Conservation (phyloP, 1,140 invertebrate species). For the Radopholus similis region DNA sequence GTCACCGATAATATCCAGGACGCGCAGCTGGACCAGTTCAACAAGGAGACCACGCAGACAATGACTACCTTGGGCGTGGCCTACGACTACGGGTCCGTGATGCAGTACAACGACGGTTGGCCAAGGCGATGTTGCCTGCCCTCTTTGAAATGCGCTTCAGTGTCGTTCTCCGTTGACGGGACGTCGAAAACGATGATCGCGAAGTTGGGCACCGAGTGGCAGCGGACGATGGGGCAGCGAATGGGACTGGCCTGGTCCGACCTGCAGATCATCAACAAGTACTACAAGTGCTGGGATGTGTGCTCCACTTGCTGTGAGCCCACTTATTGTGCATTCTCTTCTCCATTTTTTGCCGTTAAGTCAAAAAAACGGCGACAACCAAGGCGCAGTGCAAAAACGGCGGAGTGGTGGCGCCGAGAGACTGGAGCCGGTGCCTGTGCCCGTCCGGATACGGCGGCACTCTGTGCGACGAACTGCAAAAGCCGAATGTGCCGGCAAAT, state of each 20-base stretch:
- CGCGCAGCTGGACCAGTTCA: neutral
- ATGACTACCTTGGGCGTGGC: neutral
- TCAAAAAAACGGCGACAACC: neutral
- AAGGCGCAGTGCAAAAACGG: neutral
- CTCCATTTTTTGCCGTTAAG: no score
- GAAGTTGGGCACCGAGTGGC: neutral
- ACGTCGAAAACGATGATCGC: neutral
- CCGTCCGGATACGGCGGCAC: constrained; percentile 12
- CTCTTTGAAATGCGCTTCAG: no score
- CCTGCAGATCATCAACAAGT: constrained; percentile 11
- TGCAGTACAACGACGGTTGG: constrained; percentile 15
- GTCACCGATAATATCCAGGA: neutral
- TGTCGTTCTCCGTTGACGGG: no score
- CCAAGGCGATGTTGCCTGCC: no score
- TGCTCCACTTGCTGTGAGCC: neutral
- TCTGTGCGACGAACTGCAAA: neutral
- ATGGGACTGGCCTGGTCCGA: neutral
- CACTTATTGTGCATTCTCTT: no score
- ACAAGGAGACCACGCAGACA: neutral
- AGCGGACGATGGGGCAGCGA: constrained; percentile 13
- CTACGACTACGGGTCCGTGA: constrained; percentile 22
- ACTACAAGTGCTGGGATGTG: neutral
- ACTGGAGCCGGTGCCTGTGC: constrained; percentile 15
- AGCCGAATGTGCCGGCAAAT: neutral
- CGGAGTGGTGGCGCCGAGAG: constrained; percentile 2